Evolutionary conservation across 2,113 vertebrate species (phyloP).

Genomic region (Symphodus melops): DNA sequence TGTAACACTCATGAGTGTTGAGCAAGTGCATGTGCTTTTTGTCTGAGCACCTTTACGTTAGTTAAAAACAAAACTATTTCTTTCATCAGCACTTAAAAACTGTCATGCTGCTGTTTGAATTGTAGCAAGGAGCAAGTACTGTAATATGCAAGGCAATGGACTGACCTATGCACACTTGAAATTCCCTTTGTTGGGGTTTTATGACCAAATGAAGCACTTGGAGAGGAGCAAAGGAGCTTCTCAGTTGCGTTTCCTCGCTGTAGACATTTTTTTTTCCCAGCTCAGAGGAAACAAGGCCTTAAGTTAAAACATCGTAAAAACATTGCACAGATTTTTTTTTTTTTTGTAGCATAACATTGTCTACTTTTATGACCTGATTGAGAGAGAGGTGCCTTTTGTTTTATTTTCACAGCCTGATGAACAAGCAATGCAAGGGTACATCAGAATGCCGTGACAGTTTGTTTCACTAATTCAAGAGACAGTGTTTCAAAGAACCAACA

Average conservation of each 20-base stretch:
- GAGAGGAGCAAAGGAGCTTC: background rate
- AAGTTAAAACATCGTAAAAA: background rate
- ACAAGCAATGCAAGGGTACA: conserved; percentile 2
- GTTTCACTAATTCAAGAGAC: conserved; percentile 5
- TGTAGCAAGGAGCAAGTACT: background rate
- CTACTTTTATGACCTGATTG: background rate
- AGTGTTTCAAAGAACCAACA: background rate
- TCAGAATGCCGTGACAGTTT: background rate
- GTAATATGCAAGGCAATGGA: conserved; percentile 5
- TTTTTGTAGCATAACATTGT: background rate
- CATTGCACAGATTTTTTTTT: background rate
- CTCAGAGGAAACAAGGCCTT: background rate
- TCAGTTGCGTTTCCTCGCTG: background rate
- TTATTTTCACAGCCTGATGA: background rate
- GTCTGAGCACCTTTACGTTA: background rate
- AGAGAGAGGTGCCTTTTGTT: background rate
- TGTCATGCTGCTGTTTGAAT: background rate
- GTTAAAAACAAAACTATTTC: background rate
- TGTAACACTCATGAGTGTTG: no score
- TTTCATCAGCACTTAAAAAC: background rate
- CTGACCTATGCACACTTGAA: conserved; percentile 23
- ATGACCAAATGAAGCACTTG: background rate
- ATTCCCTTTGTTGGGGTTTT: background rate
- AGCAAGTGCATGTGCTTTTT: background rate
- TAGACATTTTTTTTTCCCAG: background rate